Evolutionary conservation across 35 echinoderm and acorn worm species (phyloP).

Genomic region (Hemicentrotus pulcherrimus): DNA sequence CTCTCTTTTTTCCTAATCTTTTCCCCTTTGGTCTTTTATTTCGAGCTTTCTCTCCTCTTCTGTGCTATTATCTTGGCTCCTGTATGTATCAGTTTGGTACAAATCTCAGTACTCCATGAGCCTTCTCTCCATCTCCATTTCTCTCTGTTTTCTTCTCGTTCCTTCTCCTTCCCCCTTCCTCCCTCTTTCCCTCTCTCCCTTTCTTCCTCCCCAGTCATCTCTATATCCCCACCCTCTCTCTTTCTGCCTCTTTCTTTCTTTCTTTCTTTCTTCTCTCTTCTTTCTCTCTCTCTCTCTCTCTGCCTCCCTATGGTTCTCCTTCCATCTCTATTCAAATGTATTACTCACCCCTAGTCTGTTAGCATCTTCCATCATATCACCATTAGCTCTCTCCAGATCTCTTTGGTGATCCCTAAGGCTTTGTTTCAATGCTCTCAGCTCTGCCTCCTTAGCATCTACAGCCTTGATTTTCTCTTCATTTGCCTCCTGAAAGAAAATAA

Average conservation of each 20-base stretch:
- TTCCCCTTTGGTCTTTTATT: no score
- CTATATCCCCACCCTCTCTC: not conserved
- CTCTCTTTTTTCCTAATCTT: not conserved
- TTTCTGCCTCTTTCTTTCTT: not conserved
- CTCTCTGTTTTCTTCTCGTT: no score
- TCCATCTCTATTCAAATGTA: not conserved
- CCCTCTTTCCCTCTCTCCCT: not conserved
- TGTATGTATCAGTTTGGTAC: not conserved
- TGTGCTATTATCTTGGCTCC: not conserved
- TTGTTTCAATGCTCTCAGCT: constrained; percentile 60
- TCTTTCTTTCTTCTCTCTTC: no score
- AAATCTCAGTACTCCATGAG: not conserved
- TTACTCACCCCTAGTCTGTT: constrained; percentile 41
- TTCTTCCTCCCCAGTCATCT: not conserved
- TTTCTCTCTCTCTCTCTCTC: not conserved
- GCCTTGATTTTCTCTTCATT: constrained; percentile 75
- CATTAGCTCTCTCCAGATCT: constrained; percentile 70
- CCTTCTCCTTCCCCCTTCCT: not conserved
- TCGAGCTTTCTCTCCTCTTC: not conserved
- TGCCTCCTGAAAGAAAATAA: constrained; percentile 61
- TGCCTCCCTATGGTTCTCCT: not conserved
- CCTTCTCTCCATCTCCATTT: no score
- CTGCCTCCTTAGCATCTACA: constrained; percentile 72
- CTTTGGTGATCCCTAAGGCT: constrained; percentile 63
- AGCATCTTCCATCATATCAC: constrained; percentile 50